Evolutionary conservation across 2,888 invertebrate genomes (phyloP), one percentile per base, ranked within the genome.

Genomic region (Anticlea derivata): DNA sequence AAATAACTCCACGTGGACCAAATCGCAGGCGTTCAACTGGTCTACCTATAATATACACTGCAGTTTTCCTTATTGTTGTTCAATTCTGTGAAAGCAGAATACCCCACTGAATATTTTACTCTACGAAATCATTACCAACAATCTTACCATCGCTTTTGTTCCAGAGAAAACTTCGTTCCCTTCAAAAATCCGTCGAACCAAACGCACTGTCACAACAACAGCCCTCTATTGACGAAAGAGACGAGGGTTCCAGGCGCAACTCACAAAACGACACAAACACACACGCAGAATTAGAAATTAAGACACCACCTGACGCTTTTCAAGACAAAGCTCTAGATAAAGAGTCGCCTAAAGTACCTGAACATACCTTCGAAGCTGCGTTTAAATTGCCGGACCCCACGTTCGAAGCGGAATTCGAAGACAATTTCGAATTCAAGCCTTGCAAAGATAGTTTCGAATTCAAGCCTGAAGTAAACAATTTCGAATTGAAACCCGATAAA

Each of bases 91-190:
- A n/a, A n/a, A n/a, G n/a, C n/a, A n/a, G n/a, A n/a, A n/a, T n/a
- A n/a, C n/a, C n/a, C n/a, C n/a, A n/a, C n/a, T n/a, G n/a, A n/a
- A n/a, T n/a, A n/a, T n/a, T n/a, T n/a, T n/a, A n/a, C n/a, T n/a
- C n/a, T n/a, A n/a, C n/a, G n/a, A n/a, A n/a, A n/a, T 17, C 17
- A 17, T 2, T 17, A 3, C 17, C 4, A 17, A 12, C 0, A 8
- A 12, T 11, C 8, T 22, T 12, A n/a, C 22, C 20, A 40, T 1
- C 11, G 7, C 23, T 45, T 39, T 5, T 33, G 11, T 54, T 55
- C 5, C 82, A 94, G 93, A 92, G 95, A 62, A 95, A 95, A 76
- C 89, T 94, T 35, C 92, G 95, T 39, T 88, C 92, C 7, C 93
- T 94, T 7, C 93, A 93, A 62, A 86, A 91, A 54, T 92, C 92